A percentile compares a stretch with the other conserved stretches of the same genome.
Conservation (phyloP, 2,113 vertebrate genomes). For the Caloenas nicobarica region DNA sequence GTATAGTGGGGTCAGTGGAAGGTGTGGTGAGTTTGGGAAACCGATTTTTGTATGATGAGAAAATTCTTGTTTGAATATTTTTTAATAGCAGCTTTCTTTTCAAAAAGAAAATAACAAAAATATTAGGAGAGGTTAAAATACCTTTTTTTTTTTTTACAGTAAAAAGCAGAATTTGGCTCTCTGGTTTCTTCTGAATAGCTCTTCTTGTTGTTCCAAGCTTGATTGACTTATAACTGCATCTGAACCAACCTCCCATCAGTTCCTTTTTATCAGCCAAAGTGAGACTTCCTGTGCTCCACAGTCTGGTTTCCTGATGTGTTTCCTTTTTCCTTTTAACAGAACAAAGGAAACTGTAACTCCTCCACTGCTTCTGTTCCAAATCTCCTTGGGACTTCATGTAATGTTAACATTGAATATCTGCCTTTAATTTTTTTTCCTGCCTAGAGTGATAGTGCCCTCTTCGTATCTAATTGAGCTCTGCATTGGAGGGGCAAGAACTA, state of each 20-base stretch:
- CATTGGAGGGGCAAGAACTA: not conserved
- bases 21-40: slow-evolving; percentile 40
- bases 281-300: slow-evolving; percentile 91
- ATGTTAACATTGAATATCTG: slow-evolving; percentile 14
- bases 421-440: slow-evolving; percentile 8
- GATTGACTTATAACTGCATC: slow-evolving; percentile 86
- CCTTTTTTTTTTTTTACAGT: not conserved
- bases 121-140: slow-evolving; percentile 31
- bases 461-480: not conserved
- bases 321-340: slow-evolving; percentile 91
- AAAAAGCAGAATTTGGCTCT: slow-evolving; percentile 42
- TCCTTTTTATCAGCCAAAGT: slow-evolving; percentile 87
- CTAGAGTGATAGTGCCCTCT: slow-evolving; percentile 6
- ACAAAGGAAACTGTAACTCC: slow-evolving; percentile 89
- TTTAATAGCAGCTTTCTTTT: not conserved
- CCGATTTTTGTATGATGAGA: not conserved
- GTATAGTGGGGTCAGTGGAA: slow-evolving; percentile 34
- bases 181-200: slow-evolving; percentile 68
- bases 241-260: slow-evolving; percentile 79
- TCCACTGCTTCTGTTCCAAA: slow-evolving; percentile 63
- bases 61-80: not conserved
- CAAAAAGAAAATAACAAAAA: slow-evolving; percentile 41
- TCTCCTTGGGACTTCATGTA: slow-evolving; percentile 68
- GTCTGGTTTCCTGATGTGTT: slow-evolving; percentile 96
- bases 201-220: slow-evolving; percentile 79